A percentile compares a stretch with the other conserved stretches of the same genome.
Conservation (phyloP, 2,113 vertebrate species). For the Telmatochromis sp. region DNA sequence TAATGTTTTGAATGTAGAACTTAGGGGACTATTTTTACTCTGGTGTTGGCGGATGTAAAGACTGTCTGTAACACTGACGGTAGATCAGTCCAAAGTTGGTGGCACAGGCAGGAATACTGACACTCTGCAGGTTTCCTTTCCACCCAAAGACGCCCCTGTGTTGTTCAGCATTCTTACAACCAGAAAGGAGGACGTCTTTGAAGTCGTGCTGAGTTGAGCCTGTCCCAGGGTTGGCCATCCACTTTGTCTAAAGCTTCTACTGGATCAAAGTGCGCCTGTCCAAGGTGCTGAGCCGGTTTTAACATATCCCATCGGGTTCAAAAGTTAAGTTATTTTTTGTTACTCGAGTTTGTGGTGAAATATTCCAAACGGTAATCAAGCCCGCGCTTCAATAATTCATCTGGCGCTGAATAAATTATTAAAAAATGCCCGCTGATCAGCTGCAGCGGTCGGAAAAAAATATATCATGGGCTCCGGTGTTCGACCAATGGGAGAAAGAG, state of each 20-base stretch:
- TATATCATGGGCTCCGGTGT: background rate
- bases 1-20: background rate
- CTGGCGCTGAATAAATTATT: slow-evolving; percentile 63
- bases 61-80: background rate
- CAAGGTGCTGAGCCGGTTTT: background rate
- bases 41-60: background rate
- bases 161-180: background rate
- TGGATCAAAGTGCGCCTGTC: background rate
- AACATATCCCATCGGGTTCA: background rate
- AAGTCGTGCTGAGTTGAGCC: background rate
- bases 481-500: slow-evolving; percentile 53
- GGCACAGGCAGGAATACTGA: background rate
- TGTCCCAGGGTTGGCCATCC: background rate
- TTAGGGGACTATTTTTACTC: background rate
- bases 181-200: background rate
- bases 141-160: background rate
- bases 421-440: slow-evolving; percentile 38
- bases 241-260: background rate
- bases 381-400: slow-evolving; percentile 59
- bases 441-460: background rate
- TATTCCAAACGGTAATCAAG: background rate
- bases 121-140: background rate
- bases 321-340: background rate
- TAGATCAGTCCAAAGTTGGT: background rate
- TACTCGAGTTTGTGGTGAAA: background rate